These are phyloP conservation scores for Melanophora roralis DNA, from an alignment of 2,888 invertebrate species.

Conservation along the genomic window DNA sequence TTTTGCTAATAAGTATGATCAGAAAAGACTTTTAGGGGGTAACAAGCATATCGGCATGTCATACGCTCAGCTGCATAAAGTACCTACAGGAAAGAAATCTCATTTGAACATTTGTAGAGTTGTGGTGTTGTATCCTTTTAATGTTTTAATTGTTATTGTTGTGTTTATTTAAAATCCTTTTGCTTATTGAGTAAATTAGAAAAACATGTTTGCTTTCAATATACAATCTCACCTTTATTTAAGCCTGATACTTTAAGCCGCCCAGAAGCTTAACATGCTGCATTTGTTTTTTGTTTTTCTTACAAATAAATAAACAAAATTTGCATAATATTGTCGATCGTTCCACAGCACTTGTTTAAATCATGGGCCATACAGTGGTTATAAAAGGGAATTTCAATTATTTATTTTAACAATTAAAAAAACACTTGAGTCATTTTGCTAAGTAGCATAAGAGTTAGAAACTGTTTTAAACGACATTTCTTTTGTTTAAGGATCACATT, in stretches of 20 bases:
- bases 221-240: slow-evolving; percentile 71
- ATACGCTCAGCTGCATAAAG: slow-evolving; percentile 63
- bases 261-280: slow-evolving; percentile 70
- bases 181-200: slow-evolving; percentile 73
- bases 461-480: too few relatives aligned
- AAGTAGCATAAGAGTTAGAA: too few relatives aligned
- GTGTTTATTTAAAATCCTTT: slow-evolving; percentile 29
- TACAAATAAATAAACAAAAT: slow-evolving; percentile 36
- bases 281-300: slow-evolving; percentile 4
- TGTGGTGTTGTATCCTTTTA: slow-evolving; percentile 15
- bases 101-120: background rate
- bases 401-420: too few relatives aligned
- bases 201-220: slow-evolving; percentile 77
- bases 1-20: slow-evolving; percentile 74
- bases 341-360: slow-evolving; percentile 50
- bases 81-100: slow-evolving; percentile 53
- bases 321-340: slow-evolving; percentile 57
- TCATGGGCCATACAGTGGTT: slow-evolving; percentile 31
- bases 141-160: slow-evolving; percentile 51
- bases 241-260: slow-evolving; percentile 67
- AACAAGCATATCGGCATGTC: slow-evolving; percentile 75
- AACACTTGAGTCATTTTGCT: too few relatives aligned
- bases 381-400: background rate
- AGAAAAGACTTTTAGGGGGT: slow-evolving; percentile 76
- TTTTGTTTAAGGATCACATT: too few relatives aligned